phyloP scores from a whole-genome alignment of 2,113 vertebrate genomes.

The Cochlearius cochlearius region DNA sequence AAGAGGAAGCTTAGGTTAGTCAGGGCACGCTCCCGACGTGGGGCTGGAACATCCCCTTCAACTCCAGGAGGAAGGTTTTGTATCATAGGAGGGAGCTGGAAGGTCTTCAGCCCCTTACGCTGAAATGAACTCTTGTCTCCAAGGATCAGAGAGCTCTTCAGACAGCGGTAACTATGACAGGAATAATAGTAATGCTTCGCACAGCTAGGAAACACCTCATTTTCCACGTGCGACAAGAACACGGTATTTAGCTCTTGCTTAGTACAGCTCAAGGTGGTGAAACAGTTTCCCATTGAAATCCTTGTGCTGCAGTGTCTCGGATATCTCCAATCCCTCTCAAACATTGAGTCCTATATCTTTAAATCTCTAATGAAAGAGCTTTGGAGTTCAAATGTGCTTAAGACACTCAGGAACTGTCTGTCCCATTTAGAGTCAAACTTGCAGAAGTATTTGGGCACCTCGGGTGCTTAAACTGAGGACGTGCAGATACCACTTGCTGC shows the following conservation, averaged over 20 bases:
- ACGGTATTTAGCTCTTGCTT: neutral
- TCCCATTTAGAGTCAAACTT: neutral
- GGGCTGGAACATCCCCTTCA: neutral
- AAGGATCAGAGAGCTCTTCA: neutral
- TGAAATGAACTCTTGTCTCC: neutral
- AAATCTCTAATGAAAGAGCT: neutral
- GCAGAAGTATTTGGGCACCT: neutral
- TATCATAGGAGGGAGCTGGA: neutral
- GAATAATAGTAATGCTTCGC: neutral
- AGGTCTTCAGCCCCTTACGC: neutral
- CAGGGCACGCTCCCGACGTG: rapidly evolving
- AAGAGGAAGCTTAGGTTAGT: neutral
- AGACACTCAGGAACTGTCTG: neutral
- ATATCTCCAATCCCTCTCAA: neutral
- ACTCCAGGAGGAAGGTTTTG: neutral
- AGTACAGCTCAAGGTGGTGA: neutral
- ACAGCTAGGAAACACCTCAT: neutral
- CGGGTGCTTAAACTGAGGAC: neutral
- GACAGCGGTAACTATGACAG: neutral
- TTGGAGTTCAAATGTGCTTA: neutral
- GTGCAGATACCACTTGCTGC: neutral
- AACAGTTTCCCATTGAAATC: neutral
- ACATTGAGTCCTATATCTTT: neutral
- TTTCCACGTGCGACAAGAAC: neutral
- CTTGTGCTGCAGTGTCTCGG: neutral